Evolutionary conservation across 2,113 vertebrate genomes (phyloP).

Genomic region (Anoura caudifer): DNA sequence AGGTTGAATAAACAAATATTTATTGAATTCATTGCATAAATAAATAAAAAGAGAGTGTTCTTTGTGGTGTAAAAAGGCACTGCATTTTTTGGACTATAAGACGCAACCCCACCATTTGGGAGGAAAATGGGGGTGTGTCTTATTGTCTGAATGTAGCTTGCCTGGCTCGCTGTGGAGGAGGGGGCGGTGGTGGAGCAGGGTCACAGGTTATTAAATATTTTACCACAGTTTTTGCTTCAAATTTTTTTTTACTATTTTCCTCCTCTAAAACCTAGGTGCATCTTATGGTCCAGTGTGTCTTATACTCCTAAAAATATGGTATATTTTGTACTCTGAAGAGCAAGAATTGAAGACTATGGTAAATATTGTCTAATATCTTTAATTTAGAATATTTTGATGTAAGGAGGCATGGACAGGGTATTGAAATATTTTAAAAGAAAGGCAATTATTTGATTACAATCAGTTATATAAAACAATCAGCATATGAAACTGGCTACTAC

Average conservation of each 20-base stretch:
- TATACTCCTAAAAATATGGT: no score
- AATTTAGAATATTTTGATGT: slow-evolving; percentile 30
- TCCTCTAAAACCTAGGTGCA: no score
- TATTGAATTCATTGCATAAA: neutral
- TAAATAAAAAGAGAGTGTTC: neutral
- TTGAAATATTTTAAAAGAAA: neutral
- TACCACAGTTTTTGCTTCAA: no score
- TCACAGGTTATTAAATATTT: no score
- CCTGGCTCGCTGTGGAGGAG: no score
- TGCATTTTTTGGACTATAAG: no score
- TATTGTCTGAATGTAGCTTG: no score
- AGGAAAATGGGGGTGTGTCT: no score
- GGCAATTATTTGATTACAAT: neutral
- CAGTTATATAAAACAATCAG: neutral
- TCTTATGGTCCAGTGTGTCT: no score
- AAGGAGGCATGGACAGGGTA: neutral
- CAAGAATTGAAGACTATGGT: neutral
- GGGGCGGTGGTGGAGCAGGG: no score
- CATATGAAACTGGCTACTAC: neutral
- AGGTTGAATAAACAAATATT: neutral
- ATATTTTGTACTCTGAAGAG: neutral
- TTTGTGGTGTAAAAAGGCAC: neutral
- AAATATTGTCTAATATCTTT: slow-evolving; percentile 6
- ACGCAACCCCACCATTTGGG: no score
- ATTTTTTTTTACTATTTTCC: no score